Base-by-base conservation (phyloP, 2,797 vertebrate species). In the Podargus strigoides region DNA sequence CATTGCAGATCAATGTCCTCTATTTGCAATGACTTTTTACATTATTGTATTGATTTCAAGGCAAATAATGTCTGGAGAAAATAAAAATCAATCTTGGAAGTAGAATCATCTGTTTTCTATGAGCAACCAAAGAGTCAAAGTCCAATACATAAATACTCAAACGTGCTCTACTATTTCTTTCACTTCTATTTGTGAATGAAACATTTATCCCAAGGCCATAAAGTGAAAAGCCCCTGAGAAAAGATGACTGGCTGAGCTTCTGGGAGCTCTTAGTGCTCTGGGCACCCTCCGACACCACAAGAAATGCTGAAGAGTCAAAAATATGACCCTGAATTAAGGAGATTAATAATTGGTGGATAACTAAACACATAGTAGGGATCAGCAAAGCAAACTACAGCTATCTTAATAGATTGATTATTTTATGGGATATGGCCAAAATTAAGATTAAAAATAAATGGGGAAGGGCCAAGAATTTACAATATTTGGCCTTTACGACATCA, bases 291-390 rank as follows among this genome's bases (percentile, higher is more conserved):
- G 66, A n/a, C 14, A 67, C 73, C 10, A 27, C 64, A 87, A 87
- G 89, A 95, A 95, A 96, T 23, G 53, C 84, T 87, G 87, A 88
- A 90, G 93, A 91, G 91, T 89, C 91, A 80, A 83, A 94, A 92
- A 72, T 14, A 62, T 49, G 87, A 59, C 91, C 94, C 95, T 77
- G 90, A 91, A 87, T 90, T 53, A 34, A 72, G 86, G 76, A 96
- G 90, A 96, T 95, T 94, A 96, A 92, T 89, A 86, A 70, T 63
- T 9, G 3, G 53, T 53, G 93, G 94, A 70, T 50, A 94, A 53
- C 79, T 75, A 69, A 85, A 93, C 80, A 74, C 60, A 18, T 3
- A 50, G 77, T 27, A 67, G 7, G 80, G 76, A 94, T 86, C 79
- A 96, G 86, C 87, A 89, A 26, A 93, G 92, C 91, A 95, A 96